Evolutionary conservation across 1,140 invertebrate genomes (phyloP), one percentile per base, ranked within the genome.

Genomic region (Drosophila fuyamai): DNA sequence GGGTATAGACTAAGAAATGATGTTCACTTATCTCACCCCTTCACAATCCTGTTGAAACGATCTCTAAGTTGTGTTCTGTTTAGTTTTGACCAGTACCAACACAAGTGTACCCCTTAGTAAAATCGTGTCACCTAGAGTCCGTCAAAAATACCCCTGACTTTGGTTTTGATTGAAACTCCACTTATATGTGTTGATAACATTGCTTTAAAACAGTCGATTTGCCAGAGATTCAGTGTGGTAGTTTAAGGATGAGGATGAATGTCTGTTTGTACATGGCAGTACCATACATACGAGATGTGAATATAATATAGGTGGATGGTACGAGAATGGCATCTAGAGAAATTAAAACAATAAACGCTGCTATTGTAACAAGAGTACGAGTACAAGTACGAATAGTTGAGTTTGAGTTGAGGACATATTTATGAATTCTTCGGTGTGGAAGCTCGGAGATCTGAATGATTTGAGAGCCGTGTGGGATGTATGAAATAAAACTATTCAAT

Each of bases 261-360:
- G 81, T 77, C 71, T 32, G 29, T 7, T 2, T 80, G 81, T 84
- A 84, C 62, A 80, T 60, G 51, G 36, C 59, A 56, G 70, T 35
- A 50, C 70, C 70, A 72, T 72, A 60, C 70, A 53, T 54, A 76
- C 59, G 53, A 75, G 38, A 50, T 65, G 71, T 75, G 70, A 62
- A 41, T 75, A 75, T 75, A 76, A 55, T 76, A 59, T 67, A 60
- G 48, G 40, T 76, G 57, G 44, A 66, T 62, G 51, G 67, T 73
- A 68, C 36, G 40, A 70, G 65, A 48, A 76, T 83, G 81, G 41
- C 54, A 63, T 73, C 81, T 80, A 84, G 54, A 83, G 76, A 83
- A 80, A 63, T 83, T 72, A 77, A 66, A 79, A 58, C 27, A 29
- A 57, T 67, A 59, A 82, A 83, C 71, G 60, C 65, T 84, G 80